A percentile compares a stretch with the other conserved stretches of the same genome.
Evolutionary conservation across 2,888 invertebrate genomes (phyloP).

Genomic region (Lasioglossum marginatum): DNA sequence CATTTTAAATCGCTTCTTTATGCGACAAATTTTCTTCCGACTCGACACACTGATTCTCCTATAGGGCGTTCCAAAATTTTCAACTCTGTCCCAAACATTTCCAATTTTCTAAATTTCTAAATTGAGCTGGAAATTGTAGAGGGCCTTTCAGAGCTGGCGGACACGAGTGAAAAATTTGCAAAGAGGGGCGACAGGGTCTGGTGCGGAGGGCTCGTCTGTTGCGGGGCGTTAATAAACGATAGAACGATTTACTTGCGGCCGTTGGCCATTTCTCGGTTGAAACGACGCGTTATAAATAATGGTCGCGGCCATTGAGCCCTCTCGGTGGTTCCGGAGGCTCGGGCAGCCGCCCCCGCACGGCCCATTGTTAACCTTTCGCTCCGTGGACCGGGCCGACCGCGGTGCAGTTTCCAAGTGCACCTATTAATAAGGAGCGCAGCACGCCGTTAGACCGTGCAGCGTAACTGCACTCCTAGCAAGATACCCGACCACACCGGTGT

Average conservation of each 20-base stretch:
- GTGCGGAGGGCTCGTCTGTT: not conserved
- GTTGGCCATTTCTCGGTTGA: constrained; percentile 25
- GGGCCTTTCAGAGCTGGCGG: no score
- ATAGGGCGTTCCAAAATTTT: no score
- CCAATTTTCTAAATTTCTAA: no score
- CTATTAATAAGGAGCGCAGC: constrained; percentile 71
- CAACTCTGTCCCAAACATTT: no score
- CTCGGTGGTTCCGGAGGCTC: constrained; percentile 31
- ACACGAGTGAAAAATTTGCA: not conserved
- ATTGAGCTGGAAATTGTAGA: no score
- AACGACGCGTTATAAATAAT: constrained; percentile 60
- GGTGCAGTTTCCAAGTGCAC: constrained; percentile 67
- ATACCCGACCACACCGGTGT: constrained; percentile 31
- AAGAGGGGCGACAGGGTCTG: not conserved
- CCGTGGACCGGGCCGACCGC: constrained; percentile 30
- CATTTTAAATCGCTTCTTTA: not conserved
- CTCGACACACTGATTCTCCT: not conserved
- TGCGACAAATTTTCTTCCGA: not conserved
- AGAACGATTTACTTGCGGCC: constrained; percentile 36
- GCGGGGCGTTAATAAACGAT: constrained; percentile 54
- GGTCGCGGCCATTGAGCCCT: constrained; percentile 48
- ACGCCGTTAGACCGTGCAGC: constrained; percentile 61
- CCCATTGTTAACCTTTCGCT: constrained; percentile 68
- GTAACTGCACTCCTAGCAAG: constrained; percentile 60
- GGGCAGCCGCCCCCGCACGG: constrained; percentile 17